Conservation (phyloP, 2,113 vertebrate species). For the Ophthalmolycus amberensis region DNA sequence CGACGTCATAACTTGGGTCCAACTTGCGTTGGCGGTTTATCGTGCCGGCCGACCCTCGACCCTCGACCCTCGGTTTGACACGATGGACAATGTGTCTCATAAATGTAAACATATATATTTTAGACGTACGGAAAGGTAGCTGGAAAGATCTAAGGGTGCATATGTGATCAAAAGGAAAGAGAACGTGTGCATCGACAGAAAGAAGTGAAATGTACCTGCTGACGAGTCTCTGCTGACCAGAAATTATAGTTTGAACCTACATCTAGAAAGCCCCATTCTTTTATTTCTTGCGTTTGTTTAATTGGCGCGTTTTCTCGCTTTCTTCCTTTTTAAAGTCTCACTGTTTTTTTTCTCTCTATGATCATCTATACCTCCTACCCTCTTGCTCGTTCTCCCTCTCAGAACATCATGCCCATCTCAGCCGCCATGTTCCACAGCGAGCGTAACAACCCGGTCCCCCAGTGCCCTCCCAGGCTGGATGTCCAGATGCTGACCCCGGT, state of each 20-base stretch:
- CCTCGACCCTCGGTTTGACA: background rate
- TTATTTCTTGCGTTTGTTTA: background rate
- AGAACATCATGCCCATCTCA: slow-evolving; percentile 98
- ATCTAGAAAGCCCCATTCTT: background rate
- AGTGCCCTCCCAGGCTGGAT: slow-evolving; percentile 90
- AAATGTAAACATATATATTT: background rate
- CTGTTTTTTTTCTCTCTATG: background rate
- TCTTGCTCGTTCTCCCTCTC: slow-evolving; percentile 3
- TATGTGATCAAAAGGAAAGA: background rate
- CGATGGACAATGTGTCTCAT: background rate
- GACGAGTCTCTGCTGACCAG: background rate
- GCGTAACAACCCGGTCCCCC: slow-evolving; percentile 89
- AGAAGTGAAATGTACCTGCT: background rate
- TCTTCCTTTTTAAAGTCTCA: background rate
- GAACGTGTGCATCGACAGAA: background rate
- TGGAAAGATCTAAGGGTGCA: background rate
- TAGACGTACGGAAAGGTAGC: background rate
- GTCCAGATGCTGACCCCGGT: slow-evolving; percentile 91
- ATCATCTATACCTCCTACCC: background rate
- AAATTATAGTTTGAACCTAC: background rate
- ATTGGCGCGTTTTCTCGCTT: background rate
- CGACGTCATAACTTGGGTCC: background rate
- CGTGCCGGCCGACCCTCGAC: background rate
- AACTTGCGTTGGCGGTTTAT: background rate
- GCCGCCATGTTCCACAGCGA: slow-evolving; percentile 97